Percentiles rank a stretch among this genome's conserved stretches.
phyloP scores from a whole-genome alignment of 2,113 vertebrate genomes.

The Onychostruthus taczanowskii region DNA sequence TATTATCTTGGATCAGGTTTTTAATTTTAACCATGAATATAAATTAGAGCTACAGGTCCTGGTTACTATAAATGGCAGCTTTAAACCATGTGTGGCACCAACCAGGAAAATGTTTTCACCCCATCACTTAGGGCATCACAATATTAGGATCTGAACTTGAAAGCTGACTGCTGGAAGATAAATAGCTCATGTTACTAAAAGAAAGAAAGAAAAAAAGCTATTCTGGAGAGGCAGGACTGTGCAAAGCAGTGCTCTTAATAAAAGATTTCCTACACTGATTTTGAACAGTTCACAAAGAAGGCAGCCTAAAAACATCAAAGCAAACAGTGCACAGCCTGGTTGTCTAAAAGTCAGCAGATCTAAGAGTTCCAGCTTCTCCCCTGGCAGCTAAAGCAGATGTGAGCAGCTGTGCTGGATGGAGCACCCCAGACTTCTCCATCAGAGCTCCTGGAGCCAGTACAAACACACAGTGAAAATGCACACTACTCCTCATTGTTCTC shows the following conservation, averaged over 20 bases:
- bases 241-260: not conserved
- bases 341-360: not conserved
- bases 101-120: not conserved
- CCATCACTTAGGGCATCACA: not conserved
- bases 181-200: not conserved
- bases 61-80: constrained; percentile 18
- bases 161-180: not conserved
- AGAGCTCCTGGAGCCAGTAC: accelerated
- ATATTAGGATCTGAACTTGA: not conserved
- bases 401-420: not conserved
- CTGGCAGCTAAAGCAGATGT: not conserved
- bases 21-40: constrained; percentile 19
- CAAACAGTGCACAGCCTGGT: not conserved
- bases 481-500: not conserved
- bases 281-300: not conserved
- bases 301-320: not conserved
- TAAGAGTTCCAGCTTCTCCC: not conserved
- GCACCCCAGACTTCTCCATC: not conserved
- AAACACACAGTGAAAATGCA: not conserved
- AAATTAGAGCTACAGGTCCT: constrained; percentile 9
- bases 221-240: not conserved
- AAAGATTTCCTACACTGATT: not conserved
- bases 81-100: constrained; percentile 10
- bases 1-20: not conserved
- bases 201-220: not conserved